A percentile compares a stretch with the other conserved stretches of the same genome.
Evolutionary conservation across 2,113 vertebrate species (phyloP).

Genomic region (Dromas ardeola): DNA sequence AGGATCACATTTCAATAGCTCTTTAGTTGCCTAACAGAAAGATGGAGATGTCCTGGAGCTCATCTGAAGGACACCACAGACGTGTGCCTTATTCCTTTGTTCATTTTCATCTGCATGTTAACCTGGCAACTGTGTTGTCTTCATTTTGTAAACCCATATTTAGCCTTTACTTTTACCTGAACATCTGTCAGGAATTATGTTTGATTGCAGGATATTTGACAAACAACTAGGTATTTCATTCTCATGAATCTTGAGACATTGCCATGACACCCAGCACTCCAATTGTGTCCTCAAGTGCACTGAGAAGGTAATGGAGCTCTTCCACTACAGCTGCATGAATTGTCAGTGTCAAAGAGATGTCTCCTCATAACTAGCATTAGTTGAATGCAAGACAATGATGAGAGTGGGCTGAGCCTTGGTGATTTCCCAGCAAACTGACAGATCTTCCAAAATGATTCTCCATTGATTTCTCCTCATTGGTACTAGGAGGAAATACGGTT

Average conservation of each 20-base stretch:
- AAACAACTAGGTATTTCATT: not conserved
- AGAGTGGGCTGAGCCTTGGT: not conserved
- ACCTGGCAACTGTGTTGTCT: not conserved
- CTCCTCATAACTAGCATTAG: not conserved
- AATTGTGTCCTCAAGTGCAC: not conserved
- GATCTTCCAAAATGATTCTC: not conserved
- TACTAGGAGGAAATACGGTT: not conserved
- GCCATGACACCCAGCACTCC: not conserved
- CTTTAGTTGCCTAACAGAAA: not conserved
- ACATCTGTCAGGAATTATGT: not conserved
- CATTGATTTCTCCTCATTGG: not conserved
- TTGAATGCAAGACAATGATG: not conserved
- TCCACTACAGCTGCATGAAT: not conserved
- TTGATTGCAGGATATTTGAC: not conserved
- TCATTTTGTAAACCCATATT: not conserved
- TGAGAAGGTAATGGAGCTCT: not conserved
- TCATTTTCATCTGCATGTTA: not conserved
- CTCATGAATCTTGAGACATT: not conserved
- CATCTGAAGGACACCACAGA: not conserved
- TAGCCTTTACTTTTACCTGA: not conserved
- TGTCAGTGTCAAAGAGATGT: not conserved
- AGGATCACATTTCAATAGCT: not conserved
- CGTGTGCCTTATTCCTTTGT: not conserved
- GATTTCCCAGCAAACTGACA: not conserved
- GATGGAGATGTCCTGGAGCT: not conserved